phyloP scores from a whole-genome alignment of 2,113 vertebrate species.

The Mesoclemmys tuberculata region DNA sequence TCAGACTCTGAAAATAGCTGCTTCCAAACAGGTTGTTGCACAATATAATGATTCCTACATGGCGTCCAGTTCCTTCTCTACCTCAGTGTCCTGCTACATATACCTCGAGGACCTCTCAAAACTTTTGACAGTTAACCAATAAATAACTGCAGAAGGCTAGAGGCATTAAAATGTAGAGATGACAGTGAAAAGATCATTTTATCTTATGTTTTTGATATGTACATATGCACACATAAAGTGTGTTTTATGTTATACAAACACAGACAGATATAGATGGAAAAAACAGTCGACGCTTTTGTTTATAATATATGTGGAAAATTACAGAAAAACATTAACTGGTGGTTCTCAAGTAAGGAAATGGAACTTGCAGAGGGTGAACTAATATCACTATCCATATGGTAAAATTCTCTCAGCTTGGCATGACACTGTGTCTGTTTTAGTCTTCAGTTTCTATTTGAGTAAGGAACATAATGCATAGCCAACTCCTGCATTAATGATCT shows the following conservation, averaged over 20 bases:
- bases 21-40: background rate
- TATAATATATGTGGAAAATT: slow-evolving; percentile 32
- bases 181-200: background rate
- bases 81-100: background rate
- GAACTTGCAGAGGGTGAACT: slow-evolving; percentile 27
- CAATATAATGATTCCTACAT: fast-evolving
- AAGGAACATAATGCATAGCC: background rate
- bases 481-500: slow-evolving; percentile 40
- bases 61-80: background rate
- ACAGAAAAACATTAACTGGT: background rate
- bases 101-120: background rate
- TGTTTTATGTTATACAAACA: background rate
- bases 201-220: background rate
- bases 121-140: background rate
- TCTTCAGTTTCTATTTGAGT: slow-evolving; percentile 28
- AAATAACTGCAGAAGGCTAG: background rate
- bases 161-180: slow-evolving; percentile 9
- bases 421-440: slow-evolving; percentile 26
- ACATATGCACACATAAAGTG: background rate
- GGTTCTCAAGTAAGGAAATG: background rate
- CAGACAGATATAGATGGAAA: background rate
- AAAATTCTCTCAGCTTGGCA: slow-evolving; percentile 36
- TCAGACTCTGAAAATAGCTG: background rate
- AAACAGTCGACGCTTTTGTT: background rate
- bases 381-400: slow-evolving; percentile 28